Percentiles rank a stretch among this genome's conserved stretches.
phyloP scores from a whole-genome alignment of 2,113 vertebrate genomes.

The Lagopus muta region DNA sequence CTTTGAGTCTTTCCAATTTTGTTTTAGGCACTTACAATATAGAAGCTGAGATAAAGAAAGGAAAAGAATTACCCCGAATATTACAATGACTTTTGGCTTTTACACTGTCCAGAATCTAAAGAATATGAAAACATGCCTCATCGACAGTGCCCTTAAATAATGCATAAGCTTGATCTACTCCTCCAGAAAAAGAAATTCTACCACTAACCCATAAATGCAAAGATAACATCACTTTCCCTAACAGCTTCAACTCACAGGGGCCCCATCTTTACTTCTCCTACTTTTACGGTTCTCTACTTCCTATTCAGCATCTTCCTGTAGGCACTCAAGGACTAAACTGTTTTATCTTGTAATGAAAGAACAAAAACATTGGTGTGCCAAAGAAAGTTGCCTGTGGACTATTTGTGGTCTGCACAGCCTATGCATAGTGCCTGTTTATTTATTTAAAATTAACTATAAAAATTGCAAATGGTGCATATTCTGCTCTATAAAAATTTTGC shows the following conservation, averaged over 20 bases:
- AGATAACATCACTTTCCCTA: slow-evolving; percentile 54
- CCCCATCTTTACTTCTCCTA: slow-evolving; percentile 6
- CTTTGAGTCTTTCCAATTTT: background rate
- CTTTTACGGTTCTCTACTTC: slow-evolving; percentile 17
- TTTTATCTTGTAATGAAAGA: background rate
- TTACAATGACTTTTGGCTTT: slow-evolving; percentile 1
- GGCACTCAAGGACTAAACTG: background rate
- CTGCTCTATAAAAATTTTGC: background rate
- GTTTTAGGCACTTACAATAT: background rate
- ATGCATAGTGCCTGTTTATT: background rate
- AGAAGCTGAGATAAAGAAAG: background rate
- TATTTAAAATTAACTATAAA: background rate
- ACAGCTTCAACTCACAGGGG: slow-evolving; percentile 24
- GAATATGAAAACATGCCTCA: background rate
- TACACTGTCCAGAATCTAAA: slow-evolving; percentile 11
- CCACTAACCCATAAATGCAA: slow-evolving; percentile 20
- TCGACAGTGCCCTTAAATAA: background rate
- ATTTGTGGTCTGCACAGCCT: background rate
- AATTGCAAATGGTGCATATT: rapidly evolving
- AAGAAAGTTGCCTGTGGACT: background rate
- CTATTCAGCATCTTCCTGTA: background rate
- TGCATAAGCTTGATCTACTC: background rate
- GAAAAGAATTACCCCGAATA: background rate
- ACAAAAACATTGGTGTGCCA: background rate
- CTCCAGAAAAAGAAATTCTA: slow-evolving; percentile 40